Evolutionary conservation across 2,797 vertebrate species (phyloP).

Genomic region (Botia almorhae): DNA sequence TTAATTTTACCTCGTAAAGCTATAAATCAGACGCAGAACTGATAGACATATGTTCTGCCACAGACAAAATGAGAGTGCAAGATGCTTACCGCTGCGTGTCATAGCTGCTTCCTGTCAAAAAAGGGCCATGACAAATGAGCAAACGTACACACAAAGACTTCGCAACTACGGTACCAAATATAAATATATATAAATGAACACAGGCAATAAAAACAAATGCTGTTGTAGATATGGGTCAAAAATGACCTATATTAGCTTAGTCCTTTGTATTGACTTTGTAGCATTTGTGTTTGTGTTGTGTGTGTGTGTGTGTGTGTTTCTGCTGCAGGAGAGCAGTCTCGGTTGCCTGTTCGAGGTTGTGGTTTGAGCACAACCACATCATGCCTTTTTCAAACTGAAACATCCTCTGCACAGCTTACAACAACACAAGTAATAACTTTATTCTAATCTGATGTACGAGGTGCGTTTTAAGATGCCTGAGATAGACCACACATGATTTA

Average conservation of each 20-base stretch:
- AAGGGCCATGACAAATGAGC: constrained; percentile 49
- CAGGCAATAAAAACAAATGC: not conserved
- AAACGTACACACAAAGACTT: not conserved
- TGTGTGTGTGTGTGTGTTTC: not conserved
- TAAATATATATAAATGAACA: not conserved
- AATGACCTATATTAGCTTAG: not conserved
- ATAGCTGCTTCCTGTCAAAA: constrained; percentile 75
- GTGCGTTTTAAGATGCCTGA: not conserved
- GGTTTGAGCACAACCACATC: constrained; percentile 32
- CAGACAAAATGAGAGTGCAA: constrained; percentile 35
- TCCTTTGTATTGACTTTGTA: not conserved
- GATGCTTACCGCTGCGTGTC: constrained; percentile 59
- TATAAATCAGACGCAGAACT: constrained; percentile 12
- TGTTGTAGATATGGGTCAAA: not conserved
- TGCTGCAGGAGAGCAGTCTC: not conserved
- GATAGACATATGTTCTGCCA: constrained; percentile 23
- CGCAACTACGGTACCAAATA: not conserved
- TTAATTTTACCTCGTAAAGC: constrained; percentile 24
- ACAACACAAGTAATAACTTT: not conserved
- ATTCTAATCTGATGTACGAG: not conserved
- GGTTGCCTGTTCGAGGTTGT: constrained; percentile 27
- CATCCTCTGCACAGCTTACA: constrained; percentile 4
- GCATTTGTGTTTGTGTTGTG: not conserved
- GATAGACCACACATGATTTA: not conserved
- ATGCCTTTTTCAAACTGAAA: not conserved